These are phyloP conservation scores for Euplexia lucipara DNA, from an alignment of 2,888 invertebrate genomes.

Conservation along the genomic window DNA sequence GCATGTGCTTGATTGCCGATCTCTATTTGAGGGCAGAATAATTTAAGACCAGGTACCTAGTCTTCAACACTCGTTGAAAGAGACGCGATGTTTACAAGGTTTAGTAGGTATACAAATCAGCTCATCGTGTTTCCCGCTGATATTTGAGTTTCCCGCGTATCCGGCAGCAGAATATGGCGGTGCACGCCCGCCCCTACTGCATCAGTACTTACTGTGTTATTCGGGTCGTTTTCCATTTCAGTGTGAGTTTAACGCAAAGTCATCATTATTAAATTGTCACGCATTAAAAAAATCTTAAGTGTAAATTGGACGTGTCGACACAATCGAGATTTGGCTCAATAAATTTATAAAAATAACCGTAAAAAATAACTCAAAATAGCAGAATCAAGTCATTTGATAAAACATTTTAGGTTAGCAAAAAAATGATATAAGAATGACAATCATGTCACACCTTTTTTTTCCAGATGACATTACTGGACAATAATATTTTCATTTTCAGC, in stretches of 20 bases:
- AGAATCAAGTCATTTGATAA: conserved; percentile 90
- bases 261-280: conserved; percentile 86
- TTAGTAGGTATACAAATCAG: conserved; percentile 1
- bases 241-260: conserved; percentile 83
- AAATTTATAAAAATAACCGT: conserved; percentile 88
- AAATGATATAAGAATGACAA: conserved; percentile 89
- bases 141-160: conserved; percentile 6
- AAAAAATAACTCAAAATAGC: conserved; percentile 88
- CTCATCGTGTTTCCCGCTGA: not conserved
- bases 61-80: too few relatives aligned
- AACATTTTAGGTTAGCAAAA: conserved; percentile 91
- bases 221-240: conserved; percentile 90
- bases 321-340: conserved; percentile 88
- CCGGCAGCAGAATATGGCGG: not conserved
- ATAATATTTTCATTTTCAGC: conserved; percentile 89
- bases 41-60: conserved; percentile 10
- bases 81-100: conserved; percentile 2
- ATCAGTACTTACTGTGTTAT: conserved; percentile 87
- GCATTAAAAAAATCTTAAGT: conserved; percentile 81
- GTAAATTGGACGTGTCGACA: conserved; percentile 81
- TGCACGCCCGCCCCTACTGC: conserved; percentile 20
- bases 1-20: not conserved
- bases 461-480: conserved; percentile 89
- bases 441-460: conserved; percentile 91
- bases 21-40: not conserved